Percentiles rank a stretch among this genome's conserved stretches.
Evolutionary conservation across 2,888 invertebrate species (phyloP).

Genomic region (Notodromas monacha): DNA sequence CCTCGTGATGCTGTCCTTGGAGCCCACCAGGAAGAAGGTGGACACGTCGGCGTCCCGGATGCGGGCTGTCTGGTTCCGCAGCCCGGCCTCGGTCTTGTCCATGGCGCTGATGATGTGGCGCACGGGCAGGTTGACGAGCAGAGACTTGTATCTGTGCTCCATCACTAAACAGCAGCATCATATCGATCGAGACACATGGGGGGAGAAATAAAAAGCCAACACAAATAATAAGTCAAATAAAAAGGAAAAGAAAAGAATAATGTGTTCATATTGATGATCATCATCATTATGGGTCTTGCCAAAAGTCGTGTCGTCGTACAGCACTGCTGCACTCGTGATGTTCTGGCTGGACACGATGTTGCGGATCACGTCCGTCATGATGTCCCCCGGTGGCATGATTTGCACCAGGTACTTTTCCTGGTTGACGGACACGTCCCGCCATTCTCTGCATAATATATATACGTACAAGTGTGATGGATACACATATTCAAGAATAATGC

Average conservation of each 20-base stretch:
- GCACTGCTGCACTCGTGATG: slow-evolving; percentile 61
- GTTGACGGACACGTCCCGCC: slow-evolving; percentile 34
- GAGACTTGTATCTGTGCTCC: slow-evolving; percentile 64
- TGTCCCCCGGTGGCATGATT: slow-evolving; percentile 49
- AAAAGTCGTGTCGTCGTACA: slow-evolving; percentile 59
- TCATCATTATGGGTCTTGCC: too few species aligned
- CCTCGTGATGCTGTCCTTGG: slow-evolving; percentile 30
- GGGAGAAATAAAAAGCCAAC: too few species aligned
- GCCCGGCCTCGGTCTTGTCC: slow-evolving; percentile 17
- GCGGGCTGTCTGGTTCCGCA: slow-evolving; percentile 10
- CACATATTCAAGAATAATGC: slow-evolving; percentile 7
- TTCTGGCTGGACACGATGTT: slow-evolving; percentile 47
- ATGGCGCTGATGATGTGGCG: slow-evolving; percentile 49
- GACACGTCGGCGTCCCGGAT: slow-evolving; percentile 38
- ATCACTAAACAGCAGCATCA: too few species aligned
- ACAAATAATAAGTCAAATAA: too few species aligned
- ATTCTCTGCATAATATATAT: slow-evolving; percentile 24
- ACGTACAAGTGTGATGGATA: background rate
- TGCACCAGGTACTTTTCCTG: slow-evolving; percentile 44
- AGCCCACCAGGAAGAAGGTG: slow-evolving; percentile 55
- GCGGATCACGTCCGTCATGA: slow-evolving; percentile 46
- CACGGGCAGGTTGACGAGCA: slow-evolving; percentile 59
- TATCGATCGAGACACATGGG: too few species aligned
- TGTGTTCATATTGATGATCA: too few species aligned
- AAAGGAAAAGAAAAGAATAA: too few species aligned